A percentile compares a stretch with the other conserved stretches of the same genome.
These are phyloP conservation scores for Ephestia elutella DNA, from an alignment of 1,140 invertebrate genomes.

Conservation along the genomic window DNA sequence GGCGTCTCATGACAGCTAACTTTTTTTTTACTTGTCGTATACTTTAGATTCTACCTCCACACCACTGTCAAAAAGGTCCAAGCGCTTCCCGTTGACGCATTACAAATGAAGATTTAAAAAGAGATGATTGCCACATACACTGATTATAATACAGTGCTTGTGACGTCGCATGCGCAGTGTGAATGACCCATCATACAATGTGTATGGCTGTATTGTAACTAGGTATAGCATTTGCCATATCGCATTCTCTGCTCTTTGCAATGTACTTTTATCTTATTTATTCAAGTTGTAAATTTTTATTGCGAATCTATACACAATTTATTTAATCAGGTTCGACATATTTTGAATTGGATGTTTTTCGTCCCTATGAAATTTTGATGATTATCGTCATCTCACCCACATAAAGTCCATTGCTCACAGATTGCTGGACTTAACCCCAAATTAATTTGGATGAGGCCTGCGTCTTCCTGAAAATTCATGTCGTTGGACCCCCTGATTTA, in stretches of 20 bases:
- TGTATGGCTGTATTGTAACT: not conserved
- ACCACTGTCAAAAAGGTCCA: not conserved
- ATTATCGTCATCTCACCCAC: no score
- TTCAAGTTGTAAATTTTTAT: not conserved
- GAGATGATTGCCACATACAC: constrained; percentile 12
- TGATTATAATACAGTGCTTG: constrained; percentile 3
- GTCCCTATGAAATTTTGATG: no score
- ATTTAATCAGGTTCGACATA: not conserved
- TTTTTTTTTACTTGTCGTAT: no score
- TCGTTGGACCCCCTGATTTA: no score
- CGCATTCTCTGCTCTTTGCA: not conserved
- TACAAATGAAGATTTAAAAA: not conserved
- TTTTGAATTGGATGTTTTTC: no score
- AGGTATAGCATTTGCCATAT: not conserved
- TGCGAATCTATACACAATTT: not conserved
- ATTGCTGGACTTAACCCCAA: no score
- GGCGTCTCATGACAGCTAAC: no score
- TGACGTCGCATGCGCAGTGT: constrained; percentile 22
- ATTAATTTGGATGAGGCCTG: no score
- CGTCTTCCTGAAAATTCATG: no score
- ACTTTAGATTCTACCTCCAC: no score
- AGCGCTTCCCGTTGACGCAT: not conserved
- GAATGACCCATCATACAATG: constrained; percentile 30
- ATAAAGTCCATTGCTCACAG: no score
- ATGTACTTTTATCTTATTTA: not conserved